Evolutionary conservation across 2,888 invertebrate species (phyloP).

Genomic region (Apeira syringaria): DNA sequence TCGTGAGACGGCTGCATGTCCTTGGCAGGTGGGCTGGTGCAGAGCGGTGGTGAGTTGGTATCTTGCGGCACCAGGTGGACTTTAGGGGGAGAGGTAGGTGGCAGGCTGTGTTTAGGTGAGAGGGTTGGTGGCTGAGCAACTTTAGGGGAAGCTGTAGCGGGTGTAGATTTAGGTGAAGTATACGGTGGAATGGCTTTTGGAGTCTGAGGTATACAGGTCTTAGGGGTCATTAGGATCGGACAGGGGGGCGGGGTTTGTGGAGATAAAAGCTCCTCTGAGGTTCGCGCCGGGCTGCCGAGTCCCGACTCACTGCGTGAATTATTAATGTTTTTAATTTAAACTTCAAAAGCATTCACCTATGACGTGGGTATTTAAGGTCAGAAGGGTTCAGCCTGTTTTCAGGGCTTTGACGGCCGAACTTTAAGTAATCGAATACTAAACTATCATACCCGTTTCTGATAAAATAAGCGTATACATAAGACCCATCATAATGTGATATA

Average conservation of each 20-base stretch:
- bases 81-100: constrained; percentile 43
- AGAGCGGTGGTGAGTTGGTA: constrained; percentile 67
- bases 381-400: background rate
- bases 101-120: constrained; percentile 26
- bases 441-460: too few species aligned
- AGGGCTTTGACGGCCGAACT: background rate
- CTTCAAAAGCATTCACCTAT: constrained; percentile 12
- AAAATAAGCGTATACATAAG: too few species aligned
- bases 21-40: constrained; percentile 67
- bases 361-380: background rate
- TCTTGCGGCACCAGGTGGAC: constrained; percentile 42
- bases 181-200: constrained; percentile 33
- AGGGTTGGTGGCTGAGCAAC: constrained; percentile 5
- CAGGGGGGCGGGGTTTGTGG: constrained; percentile 65
- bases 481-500: too few species aligned
- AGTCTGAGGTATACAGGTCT: constrained; percentile 32
- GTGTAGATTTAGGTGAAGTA: constrained; percentile 33
- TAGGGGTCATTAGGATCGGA: constrained; percentile 22
- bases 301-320: constrained; percentile 66
- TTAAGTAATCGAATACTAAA: too few species aligned
- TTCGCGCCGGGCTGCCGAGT: constrained; percentile 68
- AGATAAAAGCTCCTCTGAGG: constrained; percentile 67
- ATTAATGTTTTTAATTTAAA: constrained; percentile 13
- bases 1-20: constrained; percentile 65
- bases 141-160: constrained; percentile 36